Base-by-base conservation (phyloP, 2,113 vertebrate genomes). In the Coryphaenoides rupestris region DNA sequence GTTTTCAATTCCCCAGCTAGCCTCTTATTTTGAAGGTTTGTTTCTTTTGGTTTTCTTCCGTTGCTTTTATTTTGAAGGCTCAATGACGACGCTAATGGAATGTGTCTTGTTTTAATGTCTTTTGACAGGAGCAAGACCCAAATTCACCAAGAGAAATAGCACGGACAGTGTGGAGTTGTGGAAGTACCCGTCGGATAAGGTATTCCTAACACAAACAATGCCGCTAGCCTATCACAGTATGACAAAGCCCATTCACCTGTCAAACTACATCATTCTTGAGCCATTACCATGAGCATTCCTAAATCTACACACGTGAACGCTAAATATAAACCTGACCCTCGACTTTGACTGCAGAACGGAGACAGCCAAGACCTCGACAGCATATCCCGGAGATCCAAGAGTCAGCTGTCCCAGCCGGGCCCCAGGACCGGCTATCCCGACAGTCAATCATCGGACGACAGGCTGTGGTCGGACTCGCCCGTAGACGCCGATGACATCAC, bases 151-250 rank as follows among this genome's bases (percentile, higher is more conserved):
- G 70, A 90, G 91, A 73, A 92, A 89, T 89, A 95, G 93, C 63
- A 91, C 93, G 72, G 95, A 95, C 83, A 93, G 92, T 75, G 90
- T 97, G 21, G 94, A 96, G 19, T 80, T 96, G 54, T 92, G 95
- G 87, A 92, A 94, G 57, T 93, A 92, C 64, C 89, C 92, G 7
- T 88, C 90, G 59, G 93, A 94, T 58, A 95, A 93, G 95, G 97
- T 59, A 70, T 17, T 21, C 49, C 33, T 12, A 40, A 40, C 33
- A 7, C 33, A 40, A 12, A 40, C 33, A 40, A 40, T 12, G 33
- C n/a, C n/a, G 33, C 33, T 40, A 12, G 33, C n/a, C n/a, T 40
- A 40, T 40, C 15, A 24, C 12, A 67, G 55, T 54, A 40, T 23
- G 58, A 53, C 10, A 10, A 1, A 53, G 15, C 17, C 50, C 50